Evolutionary conservation across 2,113 vertebrate genomes (phyloP).

Genomic region (Silurus meridionalis): DNA sequence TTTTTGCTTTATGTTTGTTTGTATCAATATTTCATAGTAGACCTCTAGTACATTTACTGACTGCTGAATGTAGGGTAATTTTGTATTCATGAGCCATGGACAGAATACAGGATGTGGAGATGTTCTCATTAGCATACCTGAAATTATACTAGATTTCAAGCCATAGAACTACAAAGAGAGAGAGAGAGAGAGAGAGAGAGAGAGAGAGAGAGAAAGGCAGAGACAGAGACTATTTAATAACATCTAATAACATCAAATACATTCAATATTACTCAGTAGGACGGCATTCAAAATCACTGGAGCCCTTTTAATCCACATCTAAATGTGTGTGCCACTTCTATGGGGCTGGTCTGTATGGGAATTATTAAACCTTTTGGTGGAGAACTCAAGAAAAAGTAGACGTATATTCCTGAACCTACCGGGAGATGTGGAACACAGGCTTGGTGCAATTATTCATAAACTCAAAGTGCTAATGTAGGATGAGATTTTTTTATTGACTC

Average conservation of each 20-base stretch:
- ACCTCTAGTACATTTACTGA: slow-evolving; percentile 8
- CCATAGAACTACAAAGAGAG: slow-evolving; percentile 3
- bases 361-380: slow-evolving; percentile 51
- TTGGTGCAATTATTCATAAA: slow-evolving; percentile 4
- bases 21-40: slow-evolving; percentile 38
- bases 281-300: slow-evolving; percentile 55
- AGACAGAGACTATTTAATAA: slow-evolving; percentile 53
- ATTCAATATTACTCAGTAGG: slow-evolving; percentile 54
- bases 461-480: slow-evolving; percentile 1
- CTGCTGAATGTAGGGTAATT: slow-evolving; percentile 26
- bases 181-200: neutral
- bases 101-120: slow-evolving; percentile 18
- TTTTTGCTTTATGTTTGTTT: slow-evolving; percentile 13
- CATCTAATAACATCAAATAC: slow-evolving; percentile 53
- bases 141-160: slow-evolving; percentile 37
- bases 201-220: neutral
- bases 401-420: slow-evolving; percentile 8
- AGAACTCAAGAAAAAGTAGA: slow-evolving; percentile 38
- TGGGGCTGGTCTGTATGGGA: slow-evolving; percentile 49
- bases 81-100: slow-evolving; percentile 34
- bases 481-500: neutral
- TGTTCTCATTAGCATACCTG: slow-evolving; percentile 38
- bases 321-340: slow-evolving; percentile 60
- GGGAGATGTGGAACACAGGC: slow-evolving; percentile 11
- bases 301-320: slow-evolving; percentile 64